Evolutionary conservation across 2,888 invertebrate species (phyloP), one percentile per base, ranked within the genome.

Genomic region (Cryptus viduatorius): DNA sequence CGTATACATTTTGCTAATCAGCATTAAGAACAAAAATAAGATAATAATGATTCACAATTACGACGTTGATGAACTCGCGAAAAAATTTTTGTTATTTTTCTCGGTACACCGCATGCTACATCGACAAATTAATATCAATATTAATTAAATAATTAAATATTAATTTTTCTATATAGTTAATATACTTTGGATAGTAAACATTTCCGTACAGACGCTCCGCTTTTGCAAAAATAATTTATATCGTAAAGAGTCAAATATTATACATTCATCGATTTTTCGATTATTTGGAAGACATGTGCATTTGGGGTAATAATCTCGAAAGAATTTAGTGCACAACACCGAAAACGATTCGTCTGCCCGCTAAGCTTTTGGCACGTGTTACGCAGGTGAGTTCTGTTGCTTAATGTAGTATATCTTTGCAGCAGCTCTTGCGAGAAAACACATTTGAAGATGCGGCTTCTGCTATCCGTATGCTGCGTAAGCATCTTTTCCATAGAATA

Each of bases 1-100:
- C 64, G 68, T 50, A 61, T 61, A 82, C 84, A 79, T 71, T 82
- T 75, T 75, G 71, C 75, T 82, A 75, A 84, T 84, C 82, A 75
- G 14, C 44, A 50, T 75, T 75, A 31, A 19, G 67, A 78, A 77
- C 67, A 44, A 73, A 69, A 73, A 73, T 50, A 19, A 53, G 50
- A 77, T 64, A 42, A 65, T 19, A 56, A n/a, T 42, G 76, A 50
- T 42, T 56, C 42, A 50, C 19, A 44, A 24, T 12, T 31, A n/a
- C 5, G 29, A 61, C 42, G 16, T 10, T 31, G 19, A 46, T 44
- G 50, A 37, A 29, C 5, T 4, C 31, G 61, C 56, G 14, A 71
- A 77, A 48, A 61, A 72, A 16, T 50, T 48, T 61, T 67, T 31
- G 5, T 37, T 37, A 4, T 37, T 37, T 37, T 37, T 37, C 37